Base-by-base conservation (phyloP, 2,113 vertebrate species). In the Serilophus lunatus region DNA sequence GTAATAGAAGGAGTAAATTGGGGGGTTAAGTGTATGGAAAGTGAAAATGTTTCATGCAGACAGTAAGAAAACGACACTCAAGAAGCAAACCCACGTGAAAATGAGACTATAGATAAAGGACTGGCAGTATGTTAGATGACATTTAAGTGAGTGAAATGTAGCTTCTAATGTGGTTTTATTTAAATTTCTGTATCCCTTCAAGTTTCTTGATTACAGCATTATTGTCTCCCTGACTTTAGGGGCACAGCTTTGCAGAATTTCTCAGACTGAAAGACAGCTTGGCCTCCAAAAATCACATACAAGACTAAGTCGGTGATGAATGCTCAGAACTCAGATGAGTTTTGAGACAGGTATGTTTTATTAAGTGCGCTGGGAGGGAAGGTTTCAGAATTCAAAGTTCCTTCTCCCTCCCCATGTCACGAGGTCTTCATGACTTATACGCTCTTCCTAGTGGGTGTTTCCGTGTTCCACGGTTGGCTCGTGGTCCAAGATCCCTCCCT, bases 221-320 rank as follows among this genome's bases (percentile, higher is more conserved):
- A 3, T 59, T 70, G 45, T 40, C 18, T 92, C 33, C 33, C n/a
- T 95, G 63, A 47, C 70, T 95, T 82, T 92, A 82, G 38, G 50
- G 8, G 3, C 24, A 72, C 5, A 50, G n/a, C 75, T 96, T 71
- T 79, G 42, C 12, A 87, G 63, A 97, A 90, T 56, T 95, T 31
- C 33, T 96, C 64, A 95, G 66, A 31, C 53, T 70, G 63, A 95
- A 78, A 81, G 56, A 85, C 76, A 61, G 22, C 40, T 91, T 95
- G 63, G 47, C 61, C 86, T 95, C 50, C 49, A 74, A 61, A 63
- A 83, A 53, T 79, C 87, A 74, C 54, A 54, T 35, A 3, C 22
- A 93, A 74, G 51, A 24, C 7, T 60, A n/a, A n/a, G n/a, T n/a
- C n/a, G n/a, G n/a, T n/a, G n/a, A n/a, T n/a, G n/a, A n/a, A n/a